Evolutionary conservation across 2,113 vertebrate genomes (phyloP).

Genomic region (Pygoscelis adeliae): DNA sequence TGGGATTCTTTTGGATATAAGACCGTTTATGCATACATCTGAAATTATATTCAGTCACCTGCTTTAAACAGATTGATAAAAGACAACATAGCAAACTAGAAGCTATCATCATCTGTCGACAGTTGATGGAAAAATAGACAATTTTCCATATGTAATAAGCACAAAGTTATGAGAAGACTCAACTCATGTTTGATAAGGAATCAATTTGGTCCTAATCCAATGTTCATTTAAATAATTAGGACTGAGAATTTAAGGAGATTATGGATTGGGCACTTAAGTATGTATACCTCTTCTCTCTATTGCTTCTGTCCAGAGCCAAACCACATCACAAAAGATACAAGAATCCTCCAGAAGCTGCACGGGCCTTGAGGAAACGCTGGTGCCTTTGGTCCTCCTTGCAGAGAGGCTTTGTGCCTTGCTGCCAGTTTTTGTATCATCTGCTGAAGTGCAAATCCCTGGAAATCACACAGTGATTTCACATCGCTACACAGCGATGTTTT

Average conservation of each 20-base stretch:
- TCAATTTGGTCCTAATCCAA: neutral
- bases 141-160: neutral
- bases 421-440: neutral
- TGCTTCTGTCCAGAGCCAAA: neutral
- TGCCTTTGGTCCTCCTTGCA: neutral
- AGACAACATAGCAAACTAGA: neutral
- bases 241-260: neutral
- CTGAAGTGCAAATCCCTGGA: neutral
- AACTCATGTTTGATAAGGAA: neutral
- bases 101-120: accelerated
- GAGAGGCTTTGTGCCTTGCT: neutral
- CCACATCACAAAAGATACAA: accelerated
- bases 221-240: neutral
- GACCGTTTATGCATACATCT: neutral
- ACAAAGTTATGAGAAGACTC: neutral
- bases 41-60: neutral
- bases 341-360: too few species aligned
- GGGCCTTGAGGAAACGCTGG: neutral
- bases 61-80: neutral
- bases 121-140: neutral
- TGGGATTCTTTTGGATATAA: neutral
- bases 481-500: neutral
- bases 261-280: neutral
- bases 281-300: neutral
- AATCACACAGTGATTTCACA: neutral